A percentile compares a stretch with the other conserved stretches of the same genome.
These are phyloP conservation scores for Saturnia pavonia DNA, from an alignment of 2,888 invertebrate genomes.

Conservation along the genomic window DNA sequence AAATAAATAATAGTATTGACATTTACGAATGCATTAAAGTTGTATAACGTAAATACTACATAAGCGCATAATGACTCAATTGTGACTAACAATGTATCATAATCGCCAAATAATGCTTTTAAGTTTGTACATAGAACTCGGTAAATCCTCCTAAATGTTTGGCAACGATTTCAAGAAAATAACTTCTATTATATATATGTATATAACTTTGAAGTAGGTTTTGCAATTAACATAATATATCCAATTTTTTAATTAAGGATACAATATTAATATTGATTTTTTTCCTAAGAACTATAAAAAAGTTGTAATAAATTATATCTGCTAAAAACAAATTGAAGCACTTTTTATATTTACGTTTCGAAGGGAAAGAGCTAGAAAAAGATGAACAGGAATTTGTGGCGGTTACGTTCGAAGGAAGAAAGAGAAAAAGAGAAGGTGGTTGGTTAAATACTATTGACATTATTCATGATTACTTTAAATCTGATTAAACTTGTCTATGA, in stretches of 20 bases:
- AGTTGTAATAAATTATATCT: not conserved
- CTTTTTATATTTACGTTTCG: no score
- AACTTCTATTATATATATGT: not conserved
- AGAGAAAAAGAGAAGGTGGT: not conserved
- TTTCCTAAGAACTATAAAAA: not conserved
- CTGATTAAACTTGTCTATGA: not conserved
- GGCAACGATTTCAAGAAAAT: not conserved
- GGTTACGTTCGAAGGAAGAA: not conserved
- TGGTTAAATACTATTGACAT: not conserved
- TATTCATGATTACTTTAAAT: not conserved
- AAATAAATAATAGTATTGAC: constrained; percentile 18
- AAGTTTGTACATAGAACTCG: not conserved
- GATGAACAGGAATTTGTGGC: not conserved
- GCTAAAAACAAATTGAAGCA: no score
- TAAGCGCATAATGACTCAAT: not conserved
- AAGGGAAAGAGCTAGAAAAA: not conserved
- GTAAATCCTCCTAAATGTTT: not conserved
- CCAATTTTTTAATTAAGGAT: not conserved
- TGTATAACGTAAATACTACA: not conserved
- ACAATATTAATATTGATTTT: not conserved
- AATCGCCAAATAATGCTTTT: not conserved
- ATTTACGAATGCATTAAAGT: constrained; percentile 23
- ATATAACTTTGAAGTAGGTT: not conserved
- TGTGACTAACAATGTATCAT: not conserved
- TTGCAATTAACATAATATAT: not conserved